Conservation (phyloP, 2,113 vertebrate species). For the Dipodomys ordii region DNA sequence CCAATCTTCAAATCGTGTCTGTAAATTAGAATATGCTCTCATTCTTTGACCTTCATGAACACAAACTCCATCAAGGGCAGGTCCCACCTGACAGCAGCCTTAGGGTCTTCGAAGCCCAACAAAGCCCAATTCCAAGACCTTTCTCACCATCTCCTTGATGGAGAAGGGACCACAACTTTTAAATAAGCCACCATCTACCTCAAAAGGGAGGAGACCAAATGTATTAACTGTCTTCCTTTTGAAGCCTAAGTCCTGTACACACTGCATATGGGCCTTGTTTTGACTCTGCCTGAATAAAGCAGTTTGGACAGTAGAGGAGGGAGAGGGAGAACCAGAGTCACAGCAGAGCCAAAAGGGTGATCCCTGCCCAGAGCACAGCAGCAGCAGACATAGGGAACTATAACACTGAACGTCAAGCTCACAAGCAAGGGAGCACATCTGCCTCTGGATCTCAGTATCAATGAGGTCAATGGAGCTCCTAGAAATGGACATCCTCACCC, state of each 20-base stretch:
- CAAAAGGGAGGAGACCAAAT: neutral
- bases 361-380: neutral
- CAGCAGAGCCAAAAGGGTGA: neutral
- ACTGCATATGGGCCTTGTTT: neutral
- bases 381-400: neutral
- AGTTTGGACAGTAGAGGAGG: neutral
- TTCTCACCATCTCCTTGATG: neutral
- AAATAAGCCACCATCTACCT: neutral
- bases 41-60: neutral
- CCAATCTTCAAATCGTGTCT: neutral
- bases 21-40: neutral
- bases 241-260: neutral
- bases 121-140: neutral
- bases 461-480: neutral
- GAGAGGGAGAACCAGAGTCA: neutral
- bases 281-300: neutral
- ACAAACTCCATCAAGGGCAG: neutral
- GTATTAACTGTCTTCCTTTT: neutral
- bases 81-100: neutral
- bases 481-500: neutral
- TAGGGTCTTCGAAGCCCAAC: neutral
- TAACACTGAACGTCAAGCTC: neutral
- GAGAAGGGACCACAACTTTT: neutral
- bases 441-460: no score
- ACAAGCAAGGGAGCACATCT: neutral